A percentile compares a stretch with the other conserved stretches of the same genome.
Evolutionary conservation across 2,113 vertebrate genomes (phyloP).

Genomic region (Lampris incognitus): DNA sequence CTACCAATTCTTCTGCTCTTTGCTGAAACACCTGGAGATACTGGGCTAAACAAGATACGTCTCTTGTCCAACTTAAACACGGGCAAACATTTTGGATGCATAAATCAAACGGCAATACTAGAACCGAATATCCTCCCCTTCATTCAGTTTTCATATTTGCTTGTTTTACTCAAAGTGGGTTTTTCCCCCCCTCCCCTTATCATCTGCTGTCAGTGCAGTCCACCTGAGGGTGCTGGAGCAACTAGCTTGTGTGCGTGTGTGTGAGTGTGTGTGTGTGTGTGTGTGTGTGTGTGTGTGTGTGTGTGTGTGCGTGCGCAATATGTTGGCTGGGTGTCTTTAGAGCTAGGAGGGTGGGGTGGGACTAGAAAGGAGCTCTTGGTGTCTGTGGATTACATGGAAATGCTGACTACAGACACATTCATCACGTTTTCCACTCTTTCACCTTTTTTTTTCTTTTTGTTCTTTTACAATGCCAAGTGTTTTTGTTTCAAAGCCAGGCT

Average conservation of each 20-base stretch:
- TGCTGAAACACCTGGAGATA: background rate
- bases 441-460: background rate
- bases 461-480: too few relatives aligned
- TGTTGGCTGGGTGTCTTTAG: conserved; percentile 35
- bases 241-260: background rate
- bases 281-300: conserved; percentile 27
- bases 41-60: background rate
- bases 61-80: background rate
- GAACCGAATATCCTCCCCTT: conserved; percentile 54
- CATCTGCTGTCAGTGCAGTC: conserved; percentile 11
- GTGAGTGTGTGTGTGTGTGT: background rate
- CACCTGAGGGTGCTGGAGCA: conserved; percentile 49
- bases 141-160: conserved; percentile 41
- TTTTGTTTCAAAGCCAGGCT: too few relatives aligned
- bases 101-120: conserved; percentile 23
- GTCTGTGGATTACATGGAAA: conserved; percentile 59
- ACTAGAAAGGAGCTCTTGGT: conserved; percentile 43
- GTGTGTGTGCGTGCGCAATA: conserved; percentile 4
- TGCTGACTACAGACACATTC: conserved; percentile 62
- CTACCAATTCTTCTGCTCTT: background rate
- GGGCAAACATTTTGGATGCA: background rate
- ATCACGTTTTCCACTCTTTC: conserved; percentile 65
- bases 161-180: conserved; percentile 18
- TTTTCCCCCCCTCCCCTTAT: conserved; percentile 44
- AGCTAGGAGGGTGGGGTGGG: conserved; percentile 39